Evolutionary conservation across 2,113 vertebrate species (phyloP), one percentile per base, ranked within the genome.

Genomic region (Peromyscus maniculatus): DNA sequence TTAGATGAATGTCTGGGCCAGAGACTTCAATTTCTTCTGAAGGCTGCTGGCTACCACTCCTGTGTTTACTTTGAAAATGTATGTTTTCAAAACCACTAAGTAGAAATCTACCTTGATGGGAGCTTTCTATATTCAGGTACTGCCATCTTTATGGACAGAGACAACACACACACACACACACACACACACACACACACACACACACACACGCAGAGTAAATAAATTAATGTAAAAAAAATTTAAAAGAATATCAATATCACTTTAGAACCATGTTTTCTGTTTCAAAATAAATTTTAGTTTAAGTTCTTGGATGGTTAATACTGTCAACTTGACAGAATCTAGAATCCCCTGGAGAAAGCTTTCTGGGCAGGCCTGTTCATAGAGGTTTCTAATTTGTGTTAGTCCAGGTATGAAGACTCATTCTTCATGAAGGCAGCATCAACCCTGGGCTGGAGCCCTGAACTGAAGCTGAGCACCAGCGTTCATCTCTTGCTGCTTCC

Each of bases 41-140:
- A 72, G 36, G 69, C 39, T 55, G 57, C 7, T 49, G 24, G 46
- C 24, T 91, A 43, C 2, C 12, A 93, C 19, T 31, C 16, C 83
- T 74, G 64, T 24, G 66, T 79, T 91, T 91, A 93, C 87, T 52
- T 69, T 79, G 26, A 84, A 96, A 91, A 86, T 55, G 17, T 8
- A 52, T 31, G 36, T 71, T 75, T 69, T 43, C 1, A 8, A 31
- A 92, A 94, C 82, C 88, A 79, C 24, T 79, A 43, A 49, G 22
- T 15, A 71, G 22, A 33, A 57, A 72, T 39, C 5, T 57, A n/a
- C 67, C 31, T n/a, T n/a, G 67, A 77, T 66, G 52, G 46, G 31
- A 66, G 82, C 39, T 89, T 69, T 79, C 33, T 89, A 79, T 67
- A 89, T 26, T 59, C 77, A 79, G 22, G 7, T 69, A 69, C 84